Evolutionary conservation across 2,888 invertebrate genomes (phyloP).

Genomic region (Metalampra italica): DNA sequence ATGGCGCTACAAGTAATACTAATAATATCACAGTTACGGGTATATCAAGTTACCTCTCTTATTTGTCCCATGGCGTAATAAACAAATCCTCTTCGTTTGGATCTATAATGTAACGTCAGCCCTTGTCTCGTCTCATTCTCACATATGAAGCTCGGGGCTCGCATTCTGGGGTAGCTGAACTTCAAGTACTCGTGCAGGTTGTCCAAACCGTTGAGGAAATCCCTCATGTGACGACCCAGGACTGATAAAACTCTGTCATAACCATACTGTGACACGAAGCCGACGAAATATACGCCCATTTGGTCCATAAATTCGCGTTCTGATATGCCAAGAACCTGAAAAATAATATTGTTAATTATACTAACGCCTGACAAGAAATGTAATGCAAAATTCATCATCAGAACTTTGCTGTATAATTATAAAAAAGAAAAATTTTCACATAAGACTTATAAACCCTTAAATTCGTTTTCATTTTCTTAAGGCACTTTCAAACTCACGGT

Average conservation of each 20-base stretch:
- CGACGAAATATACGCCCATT: slow-evolving; percentile 96
- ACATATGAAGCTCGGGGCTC: slow-evolving; percentile 97
- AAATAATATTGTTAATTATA: slow-evolving; percentile 13
- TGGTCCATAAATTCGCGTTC: slow-evolving; percentile 95
- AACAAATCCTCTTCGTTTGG: slow-evolving; percentile 94
- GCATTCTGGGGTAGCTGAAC: slow-evolving; percentile 93
- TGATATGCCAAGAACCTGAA: slow-evolving; percentile 89
- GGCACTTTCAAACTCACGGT: too few species aligned
- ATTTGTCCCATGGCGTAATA: slow-evolving; percentile 99
- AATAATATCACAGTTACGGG: neutral
- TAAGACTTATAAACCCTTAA: too few species aligned
- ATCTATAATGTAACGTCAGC: slow-evolving; percentile 94
- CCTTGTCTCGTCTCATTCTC: slow-evolving; percentile 96
- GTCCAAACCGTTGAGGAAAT: slow-evolving; percentile 96
- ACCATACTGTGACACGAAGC: slow-evolving; percentile 95
- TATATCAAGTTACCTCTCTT: slow-evolving; percentile 82
- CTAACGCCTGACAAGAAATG: neutral
- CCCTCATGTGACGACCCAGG: slow-evolving; percentile 94
- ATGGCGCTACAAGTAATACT: neutral
- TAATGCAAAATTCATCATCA: neutral
- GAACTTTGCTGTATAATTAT: too few species aligned
- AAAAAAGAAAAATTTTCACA: too few species aligned
- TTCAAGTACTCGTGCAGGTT: slow-evolving; percentile 98
- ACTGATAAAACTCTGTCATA: slow-evolving; percentile 95
- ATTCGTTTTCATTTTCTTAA: too few species aligned